A percentile compares a stretch with the other conserved stretches of the same genome.
These are phyloP conservation scores for Sphaerodactylus townsendi DNA, from an alignment of 2,113 vertebrate species.

Conservation along the genomic window DNA sequence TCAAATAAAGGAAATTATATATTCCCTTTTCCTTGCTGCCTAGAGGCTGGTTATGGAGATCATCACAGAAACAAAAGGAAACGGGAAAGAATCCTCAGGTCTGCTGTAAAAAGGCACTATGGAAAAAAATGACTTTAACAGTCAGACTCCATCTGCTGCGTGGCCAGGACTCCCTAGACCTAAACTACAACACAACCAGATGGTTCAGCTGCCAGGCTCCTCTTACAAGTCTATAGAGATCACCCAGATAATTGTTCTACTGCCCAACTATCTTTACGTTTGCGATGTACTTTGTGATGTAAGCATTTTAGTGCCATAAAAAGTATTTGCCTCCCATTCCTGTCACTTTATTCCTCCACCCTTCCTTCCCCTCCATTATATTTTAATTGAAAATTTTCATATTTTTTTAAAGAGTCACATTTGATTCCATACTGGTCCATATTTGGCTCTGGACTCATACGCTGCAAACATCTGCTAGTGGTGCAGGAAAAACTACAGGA, in stretches of 20 bases:
- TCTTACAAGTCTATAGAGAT: background rate
- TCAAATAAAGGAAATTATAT: accelerated
- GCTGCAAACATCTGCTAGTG: no score
- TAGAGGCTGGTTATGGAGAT: background rate
- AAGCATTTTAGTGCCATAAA: no score
- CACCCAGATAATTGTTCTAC: background rate
- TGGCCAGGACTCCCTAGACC: background rate
- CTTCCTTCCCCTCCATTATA: no score
- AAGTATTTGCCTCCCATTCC: no score
- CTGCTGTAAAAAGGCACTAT: background rate
- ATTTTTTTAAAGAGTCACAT: no score
- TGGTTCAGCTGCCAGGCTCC: background rate
- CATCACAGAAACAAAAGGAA: background rate
- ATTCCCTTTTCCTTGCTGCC: background rate
- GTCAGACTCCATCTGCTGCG: background rate
- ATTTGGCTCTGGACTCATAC: no score
- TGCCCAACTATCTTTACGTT: background rate
- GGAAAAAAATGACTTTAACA: background rate
- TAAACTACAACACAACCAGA: background rate
- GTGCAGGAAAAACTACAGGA: no score
- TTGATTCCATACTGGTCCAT: no score
- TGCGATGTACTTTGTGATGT: background rate
- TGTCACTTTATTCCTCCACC: no score
- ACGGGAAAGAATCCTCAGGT: background rate
- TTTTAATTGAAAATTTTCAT: no score